phyloP scores from a whole-genome alignment of 2,888 invertebrate species.

The Drosophila atripex region DNA sequence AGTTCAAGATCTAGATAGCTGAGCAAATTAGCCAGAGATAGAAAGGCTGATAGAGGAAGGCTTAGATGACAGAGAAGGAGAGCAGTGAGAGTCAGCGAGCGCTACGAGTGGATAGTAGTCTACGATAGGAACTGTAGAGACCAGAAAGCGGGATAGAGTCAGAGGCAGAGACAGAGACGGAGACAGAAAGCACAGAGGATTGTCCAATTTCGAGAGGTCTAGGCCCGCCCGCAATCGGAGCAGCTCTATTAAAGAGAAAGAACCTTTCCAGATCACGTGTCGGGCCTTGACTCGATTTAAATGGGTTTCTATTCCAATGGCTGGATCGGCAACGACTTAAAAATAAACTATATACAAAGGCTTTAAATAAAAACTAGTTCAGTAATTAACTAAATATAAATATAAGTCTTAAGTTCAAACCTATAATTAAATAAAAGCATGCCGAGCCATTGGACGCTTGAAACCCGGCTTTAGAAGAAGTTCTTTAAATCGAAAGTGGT shows the following conservation, averaged over 20 bases:
- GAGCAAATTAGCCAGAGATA: constrained; percentile 6
- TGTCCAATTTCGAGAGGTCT: constrained; percentile 24
- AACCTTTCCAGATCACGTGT: constrained; percentile 21
- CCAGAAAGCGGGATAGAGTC: constrained; percentile 14
- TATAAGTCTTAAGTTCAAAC: constrained; percentile 15
- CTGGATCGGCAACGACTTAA: constrained; percentile 26
- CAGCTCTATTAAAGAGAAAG: constrained; percentile 1
- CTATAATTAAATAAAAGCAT: constrained; percentile 8
- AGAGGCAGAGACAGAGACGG: constrained; percentile 18
- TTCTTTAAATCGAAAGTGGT: constrained; percentile 3
- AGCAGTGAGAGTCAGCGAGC: constrained; percentile 37
- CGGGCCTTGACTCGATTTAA: constrained; percentile 34
- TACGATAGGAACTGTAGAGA: constrained; percentile 29
- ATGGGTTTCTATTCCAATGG: constrained; percentile 46
- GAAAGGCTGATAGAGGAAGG: constrained; percentile 1
- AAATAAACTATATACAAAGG: constrained; percentile 32
- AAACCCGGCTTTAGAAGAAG: constrained; percentile 3
- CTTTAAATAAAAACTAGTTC: constrained; percentile 5
- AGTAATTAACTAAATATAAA: neutral
- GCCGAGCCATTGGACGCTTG: constrained; percentile 46
- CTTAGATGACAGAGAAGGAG: constrained; percentile 45
- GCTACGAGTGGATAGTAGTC: constrained; percentile 45
- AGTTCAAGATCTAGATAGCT: constrained; percentile 7
- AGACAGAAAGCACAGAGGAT: constrained; percentile 19
- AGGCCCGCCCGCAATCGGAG: constrained; percentile 16